A percentile compares a stretch with the other conserved stretches of the same genome.
Evolutionary conservation across 1,140 invertebrate species (phyloP).

Genomic region (Polyergus mexicanus): DNA sequence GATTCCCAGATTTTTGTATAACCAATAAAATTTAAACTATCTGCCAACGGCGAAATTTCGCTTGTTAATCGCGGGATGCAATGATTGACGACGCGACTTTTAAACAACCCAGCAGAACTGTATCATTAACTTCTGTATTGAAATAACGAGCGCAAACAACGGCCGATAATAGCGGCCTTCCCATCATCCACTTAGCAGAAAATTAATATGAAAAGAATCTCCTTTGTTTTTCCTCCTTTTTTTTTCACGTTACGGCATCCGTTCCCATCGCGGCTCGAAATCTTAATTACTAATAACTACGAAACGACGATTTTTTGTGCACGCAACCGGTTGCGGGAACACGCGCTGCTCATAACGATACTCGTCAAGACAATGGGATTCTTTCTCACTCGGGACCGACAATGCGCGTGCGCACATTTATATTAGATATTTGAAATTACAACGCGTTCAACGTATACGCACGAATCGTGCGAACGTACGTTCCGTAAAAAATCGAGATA

Average conservation of each 20-base stretch:
- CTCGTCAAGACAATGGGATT: constrained; percentile 57
- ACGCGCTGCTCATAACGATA: constrained; percentile 36
- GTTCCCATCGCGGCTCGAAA: constrained; percentile 64
- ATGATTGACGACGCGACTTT: constrained; percentile 37
- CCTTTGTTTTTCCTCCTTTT: constrained; percentile 53
- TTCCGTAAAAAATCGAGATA: constrained; percentile 9
- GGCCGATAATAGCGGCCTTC: constrained; percentile 54
- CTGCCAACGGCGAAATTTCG: not conserved
- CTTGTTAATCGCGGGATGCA: not conserved
- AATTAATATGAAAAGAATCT: constrained; percentile 57
- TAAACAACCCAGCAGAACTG: constrained; percentile 34
- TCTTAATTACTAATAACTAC: constrained; percentile 61
- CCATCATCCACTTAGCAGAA: constrained; percentile 54
- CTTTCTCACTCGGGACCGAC: constrained; percentile 48
- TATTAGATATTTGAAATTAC: constrained; percentile 43
- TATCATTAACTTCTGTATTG: constrained; percentile 57
- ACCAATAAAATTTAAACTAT: constrained; percentile 26
- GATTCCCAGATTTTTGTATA: not conserved
- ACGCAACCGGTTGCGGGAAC: constrained; percentile 44
- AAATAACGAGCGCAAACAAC: constrained; percentile 48
- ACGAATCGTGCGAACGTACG: constrained; percentile 35
- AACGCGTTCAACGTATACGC: not conserved
- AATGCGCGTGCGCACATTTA: constrained; percentile 56
- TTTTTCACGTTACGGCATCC: constrained; percentile 35
- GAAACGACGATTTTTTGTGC: constrained; percentile 54